Evolutionary conservation across 2,888 invertebrate species (phyloP), one percentile per base, ranked within the genome.

Genomic region (Acanthosepion lycidas): DNA sequence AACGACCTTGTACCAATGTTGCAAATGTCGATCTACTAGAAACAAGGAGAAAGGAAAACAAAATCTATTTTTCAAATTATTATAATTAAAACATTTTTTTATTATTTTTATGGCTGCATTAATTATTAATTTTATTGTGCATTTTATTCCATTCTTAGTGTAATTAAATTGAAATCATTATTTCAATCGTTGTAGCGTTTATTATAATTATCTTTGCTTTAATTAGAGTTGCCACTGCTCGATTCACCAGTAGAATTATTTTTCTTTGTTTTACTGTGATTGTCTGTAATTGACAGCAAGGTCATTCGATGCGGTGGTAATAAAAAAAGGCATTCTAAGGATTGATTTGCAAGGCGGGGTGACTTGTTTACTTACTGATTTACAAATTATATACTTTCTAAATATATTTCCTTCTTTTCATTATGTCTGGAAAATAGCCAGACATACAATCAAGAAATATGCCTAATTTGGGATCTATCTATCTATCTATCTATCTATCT

Each of bases 121-220:
- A 64, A 64, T 64, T 64, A 64, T 64, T 1, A 64, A 64, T 64
- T 64, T 64, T 9, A 15, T n/a, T 78, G 78, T 5, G 12, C n/a
- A 5, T 78, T 78, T 15, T 78, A 15, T n/a, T 78, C n/a, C 15
- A 12, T 78, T 78, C 78, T n/a, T 15, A 78, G 33, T 78, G n/a
- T 78, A n/a, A 78, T 78, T 78, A 78, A 78, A 78, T 78, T 78
- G n/a, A 33, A 78, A 78, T 78, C 78, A 78, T 78, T 78, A 78
- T 78, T 78, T 33, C 78, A 33, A 78, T 78, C 33, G 78, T 78
- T 33, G 12, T 15, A 78, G 15, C n/a, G 78, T 78, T 78, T n/a
- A 78, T 78, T 78, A 78, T 78, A 78, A 78, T 78, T 78, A 78
- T 33, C 78, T 5, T 18, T n/a, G 28, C n/a, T 78, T 78, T 33